phyloP scores from a whole-genome alignment of 2,113 vertebrate species.

The Empidonax traillii region DNA sequence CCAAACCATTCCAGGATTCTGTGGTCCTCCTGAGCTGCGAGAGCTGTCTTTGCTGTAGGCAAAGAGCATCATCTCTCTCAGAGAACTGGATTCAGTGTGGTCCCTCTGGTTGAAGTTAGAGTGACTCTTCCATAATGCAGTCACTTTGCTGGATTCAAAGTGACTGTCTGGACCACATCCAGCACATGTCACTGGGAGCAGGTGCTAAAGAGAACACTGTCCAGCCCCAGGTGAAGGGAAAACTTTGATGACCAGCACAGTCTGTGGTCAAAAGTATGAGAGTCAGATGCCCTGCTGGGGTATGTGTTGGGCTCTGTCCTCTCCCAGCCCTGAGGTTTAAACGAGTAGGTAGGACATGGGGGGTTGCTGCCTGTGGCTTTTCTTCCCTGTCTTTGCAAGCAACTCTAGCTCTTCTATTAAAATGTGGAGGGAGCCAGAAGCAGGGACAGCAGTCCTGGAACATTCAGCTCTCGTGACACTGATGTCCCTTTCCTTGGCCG shows the following conservation, averaged over 20 bases:
- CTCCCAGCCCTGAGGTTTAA: background rate
- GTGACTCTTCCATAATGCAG: background rate
- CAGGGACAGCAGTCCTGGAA: background rate
- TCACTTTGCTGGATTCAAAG: background rate
- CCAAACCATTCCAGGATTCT: background rate
- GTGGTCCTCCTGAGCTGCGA: background rate
- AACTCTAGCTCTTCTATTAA: background rate
- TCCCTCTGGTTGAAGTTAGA: background rate
- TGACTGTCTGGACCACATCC: background rate
- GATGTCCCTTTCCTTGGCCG: background rate
- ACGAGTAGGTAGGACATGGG: background rate
- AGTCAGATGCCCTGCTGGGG: background rate
- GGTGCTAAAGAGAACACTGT: background rate
- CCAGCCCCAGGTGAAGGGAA: background rate
- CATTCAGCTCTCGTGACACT: accelerated
- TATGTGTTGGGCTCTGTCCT: background rate
- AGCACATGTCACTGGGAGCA: background rate
- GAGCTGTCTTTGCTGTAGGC: background rate
- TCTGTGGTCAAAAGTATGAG: background rate
- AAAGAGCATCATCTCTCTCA: background rate
- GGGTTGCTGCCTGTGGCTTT: background rate
- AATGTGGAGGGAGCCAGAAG: background rate
- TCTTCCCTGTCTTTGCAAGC: background rate
- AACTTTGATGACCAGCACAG: background rate
- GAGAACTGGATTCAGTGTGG: background rate